A percentile compares a stretch with the other conserved stretches of the same genome.
Evolutionary conservation across 1,140 invertebrate genomes (phyloP).

Genomic region (Steinernema khuongi): DNA sequence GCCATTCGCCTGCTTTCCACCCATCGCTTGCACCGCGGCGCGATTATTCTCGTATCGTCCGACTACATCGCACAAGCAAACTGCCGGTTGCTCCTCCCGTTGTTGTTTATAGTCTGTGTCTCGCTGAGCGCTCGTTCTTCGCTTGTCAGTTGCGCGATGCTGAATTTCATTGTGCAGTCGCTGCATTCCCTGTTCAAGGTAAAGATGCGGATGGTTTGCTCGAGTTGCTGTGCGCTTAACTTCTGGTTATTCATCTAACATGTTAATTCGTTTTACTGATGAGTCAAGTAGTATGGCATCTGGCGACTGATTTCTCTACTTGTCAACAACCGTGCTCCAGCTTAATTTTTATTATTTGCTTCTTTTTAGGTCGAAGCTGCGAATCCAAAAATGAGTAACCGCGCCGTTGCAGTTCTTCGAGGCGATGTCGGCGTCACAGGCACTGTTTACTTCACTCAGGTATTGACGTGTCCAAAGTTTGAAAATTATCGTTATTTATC

Average conservation of each 20-base stretch:
- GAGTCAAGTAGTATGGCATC: no score
- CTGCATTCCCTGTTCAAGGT: background rate
- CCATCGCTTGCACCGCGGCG: no score
- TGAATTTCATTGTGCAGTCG: constrained; percentile 3
- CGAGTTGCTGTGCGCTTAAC: no score
- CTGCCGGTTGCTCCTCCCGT: background rate
- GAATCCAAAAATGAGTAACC: constrained; percentile 44
- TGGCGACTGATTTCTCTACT: no score
- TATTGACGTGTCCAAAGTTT: no score
- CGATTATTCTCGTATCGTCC: no score
- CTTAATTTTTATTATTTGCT: no score
- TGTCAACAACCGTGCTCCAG: no score
- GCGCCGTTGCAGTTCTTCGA: constrained; percentile 48
- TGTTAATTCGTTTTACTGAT: no score
- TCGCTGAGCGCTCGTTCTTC: background rate
- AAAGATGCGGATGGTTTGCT: background rate
- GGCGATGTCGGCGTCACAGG: constrained; percentile 42
- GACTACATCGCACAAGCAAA: background rate
- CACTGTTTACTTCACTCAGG: constrained; percentile 49
- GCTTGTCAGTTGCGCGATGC: background rate
- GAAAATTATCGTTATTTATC: background rate
- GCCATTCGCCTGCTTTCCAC: no score
- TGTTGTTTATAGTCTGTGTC: background rate
- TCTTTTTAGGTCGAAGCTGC: constrained; percentile 37
- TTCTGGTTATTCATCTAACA: no score